Evolutionary conservation across 2,888 invertebrate genomes (phyloP).

Genomic region (Agrilus mali): DNA sequence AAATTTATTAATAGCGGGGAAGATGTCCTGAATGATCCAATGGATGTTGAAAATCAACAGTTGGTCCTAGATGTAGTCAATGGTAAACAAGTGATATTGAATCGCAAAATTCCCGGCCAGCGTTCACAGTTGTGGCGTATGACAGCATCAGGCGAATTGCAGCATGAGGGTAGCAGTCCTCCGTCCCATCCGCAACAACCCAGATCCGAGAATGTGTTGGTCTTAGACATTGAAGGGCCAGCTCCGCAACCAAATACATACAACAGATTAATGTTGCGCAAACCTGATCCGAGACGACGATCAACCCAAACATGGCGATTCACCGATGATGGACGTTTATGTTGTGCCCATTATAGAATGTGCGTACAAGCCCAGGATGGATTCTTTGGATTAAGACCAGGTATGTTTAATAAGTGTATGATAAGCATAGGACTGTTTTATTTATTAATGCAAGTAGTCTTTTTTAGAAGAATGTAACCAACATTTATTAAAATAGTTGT

Average conservation of each 20-base stretch:
- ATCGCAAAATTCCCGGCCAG: slow-evolving; percentile 55
- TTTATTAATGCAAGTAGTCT: background rate
- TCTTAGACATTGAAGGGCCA: slow-evolving; percentile 79
- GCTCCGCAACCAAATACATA: slow-evolving; percentile 74
- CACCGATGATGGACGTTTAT: slow-evolving; percentile 69
- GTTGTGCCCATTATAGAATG: slow-evolving; percentile 78
- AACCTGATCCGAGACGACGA: slow-evolving; percentile 69
- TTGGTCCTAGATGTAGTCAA: slow-evolving; percentile 69
- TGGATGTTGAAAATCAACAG: slow-evolving; percentile 57
- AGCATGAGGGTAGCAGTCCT: slow-evolving; percentile 83
- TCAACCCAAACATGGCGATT: slow-evolving; percentile 92
- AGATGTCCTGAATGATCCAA: slow-evolving; percentile 20
- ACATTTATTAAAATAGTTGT: background rate
- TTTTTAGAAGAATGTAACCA: background rate
- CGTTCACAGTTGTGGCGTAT: slow-evolving; percentile 90
- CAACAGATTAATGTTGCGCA: slow-evolving; percentile 65
- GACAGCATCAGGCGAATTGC: slow-evolving; percentile 76
- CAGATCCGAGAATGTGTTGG: slow-evolving; percentile 37
- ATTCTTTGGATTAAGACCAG: slow-evolving; percentile 39
- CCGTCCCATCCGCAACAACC: slow-evolving; percentile 35
- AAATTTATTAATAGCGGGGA: slow-evolving; percentile 8
- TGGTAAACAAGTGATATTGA: slow-evolving; percentile 53
- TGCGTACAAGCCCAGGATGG: slow-evolving; percentile 68
- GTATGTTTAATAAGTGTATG: slow-evolving; percentile 15
- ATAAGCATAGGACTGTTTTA: background rate